Conservation (phyloP, 2,888 invertebrate species). For the Formica aserva region DNA sequence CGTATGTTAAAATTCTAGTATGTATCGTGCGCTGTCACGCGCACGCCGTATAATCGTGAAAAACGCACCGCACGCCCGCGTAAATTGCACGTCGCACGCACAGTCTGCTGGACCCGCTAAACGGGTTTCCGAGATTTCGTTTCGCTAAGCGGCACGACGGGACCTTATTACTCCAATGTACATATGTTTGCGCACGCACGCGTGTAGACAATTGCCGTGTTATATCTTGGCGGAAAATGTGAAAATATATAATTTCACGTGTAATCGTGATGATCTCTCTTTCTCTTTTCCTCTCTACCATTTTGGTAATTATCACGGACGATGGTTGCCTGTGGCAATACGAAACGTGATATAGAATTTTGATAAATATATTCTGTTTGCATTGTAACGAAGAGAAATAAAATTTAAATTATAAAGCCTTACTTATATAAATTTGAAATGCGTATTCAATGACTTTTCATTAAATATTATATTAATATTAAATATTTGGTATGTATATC, state of each 20-base stretch:
- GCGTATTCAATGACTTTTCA: neutral
- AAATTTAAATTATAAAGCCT: constrained; percentile 17
- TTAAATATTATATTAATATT: too few species aligned
- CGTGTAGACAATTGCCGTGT: constrained; percentile 6
- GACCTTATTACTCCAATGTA: constrained; percentile 35
- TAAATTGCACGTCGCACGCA: constrained; percentile 55
- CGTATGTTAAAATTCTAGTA: constrained; percentile 15
- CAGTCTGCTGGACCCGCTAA: constrained; percentile 52
- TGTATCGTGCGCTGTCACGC: constrained; percentile 19
- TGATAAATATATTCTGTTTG: constrained; percentile 9
- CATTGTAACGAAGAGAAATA: neutral
- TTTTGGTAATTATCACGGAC: neutral
- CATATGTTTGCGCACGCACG: constrained; percentile 21
- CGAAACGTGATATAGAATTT: neutral
- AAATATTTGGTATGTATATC: too few species aligned
- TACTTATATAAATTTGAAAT: neutral
- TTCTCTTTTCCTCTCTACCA: neutral
- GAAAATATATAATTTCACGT: constrained; percentile 36
- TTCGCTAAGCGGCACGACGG: constrained; percentile 27
- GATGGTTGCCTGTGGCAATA: neutral
- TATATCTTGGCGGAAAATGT: constrained; percentile 12
- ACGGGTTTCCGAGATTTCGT: constrained; percentile 67
- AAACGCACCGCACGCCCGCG: constrained; percentile 35
- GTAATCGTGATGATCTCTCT: constrained; percentile 7
- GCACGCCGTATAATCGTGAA: constrained; percentile 7